Conservation (phyloP, 2,113 vertebrate species). For the Melospiza melodia region DNA sequence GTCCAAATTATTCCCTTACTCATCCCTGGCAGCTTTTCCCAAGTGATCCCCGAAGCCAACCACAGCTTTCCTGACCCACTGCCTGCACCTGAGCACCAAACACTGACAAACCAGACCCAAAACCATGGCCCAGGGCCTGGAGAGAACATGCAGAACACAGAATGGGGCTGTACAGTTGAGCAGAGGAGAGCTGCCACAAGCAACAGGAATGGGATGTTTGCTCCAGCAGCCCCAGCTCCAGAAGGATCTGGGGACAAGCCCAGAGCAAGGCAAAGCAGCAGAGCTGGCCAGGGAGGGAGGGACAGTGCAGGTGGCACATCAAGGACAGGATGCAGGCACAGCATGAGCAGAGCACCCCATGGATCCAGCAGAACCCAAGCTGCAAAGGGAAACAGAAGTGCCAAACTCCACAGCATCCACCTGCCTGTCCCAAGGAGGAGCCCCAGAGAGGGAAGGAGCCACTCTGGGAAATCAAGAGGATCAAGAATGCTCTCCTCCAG, state of each 20-base stretch:
- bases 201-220: neutral
- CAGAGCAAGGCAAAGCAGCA: neutral
- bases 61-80: rapidly evolving
- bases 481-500: neutral
- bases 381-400: neutral
- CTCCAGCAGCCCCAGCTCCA: neutral
- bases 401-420: neutral
- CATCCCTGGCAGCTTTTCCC: neutral
- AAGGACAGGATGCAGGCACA: neutral
- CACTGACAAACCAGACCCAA: neutral
- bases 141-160: neutral
- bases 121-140: neutral
- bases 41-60: neutral
- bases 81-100: neutral
- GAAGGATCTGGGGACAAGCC: neutral
- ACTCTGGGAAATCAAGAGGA: neutral
- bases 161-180: rapidly evolving
- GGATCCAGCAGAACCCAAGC: neutral
- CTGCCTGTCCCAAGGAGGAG: neutral
- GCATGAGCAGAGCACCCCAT: neutral
- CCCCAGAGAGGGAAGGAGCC: neutral
- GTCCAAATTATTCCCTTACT: neutral
- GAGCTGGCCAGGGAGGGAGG: neutral
- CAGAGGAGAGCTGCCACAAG: neutral
- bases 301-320: rapidly evolving